A percentile compares a stretch with the other conserved stretches of the same genome.
Conservation (phyloP, 2,113 vertebrate species). For the Colinus virginianus region DNA sequence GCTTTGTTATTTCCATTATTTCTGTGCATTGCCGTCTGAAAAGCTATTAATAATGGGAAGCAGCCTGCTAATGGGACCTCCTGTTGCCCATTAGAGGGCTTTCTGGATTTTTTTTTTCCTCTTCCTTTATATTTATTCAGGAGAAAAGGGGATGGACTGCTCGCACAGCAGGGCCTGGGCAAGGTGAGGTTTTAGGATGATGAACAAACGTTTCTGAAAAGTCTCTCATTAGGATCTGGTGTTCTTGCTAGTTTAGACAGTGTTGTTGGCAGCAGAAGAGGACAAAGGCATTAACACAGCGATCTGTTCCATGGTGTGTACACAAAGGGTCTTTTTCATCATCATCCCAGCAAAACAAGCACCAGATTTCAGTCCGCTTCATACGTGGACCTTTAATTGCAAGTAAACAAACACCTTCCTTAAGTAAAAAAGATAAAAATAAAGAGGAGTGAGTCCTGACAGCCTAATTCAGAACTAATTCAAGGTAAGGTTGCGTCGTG, state of each 20-base stretch:
- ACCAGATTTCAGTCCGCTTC: background rate
- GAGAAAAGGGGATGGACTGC: background rate
- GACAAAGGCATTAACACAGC: background rate
- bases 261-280: background rate
- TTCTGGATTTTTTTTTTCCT: accelerated
- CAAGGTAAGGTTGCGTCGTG: background rate
- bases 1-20: background rate
- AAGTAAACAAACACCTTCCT: background rate
- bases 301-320: background rate
- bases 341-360: background rate
- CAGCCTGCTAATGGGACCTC: background rate
- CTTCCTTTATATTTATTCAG: background rate
- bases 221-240: background rate
- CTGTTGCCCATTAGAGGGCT: background rate
- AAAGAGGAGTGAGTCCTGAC: background rate
- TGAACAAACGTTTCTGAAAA: background rate
- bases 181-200: background rate
- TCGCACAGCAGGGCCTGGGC: background rate
- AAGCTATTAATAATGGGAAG: background rate
- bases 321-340: background rate
- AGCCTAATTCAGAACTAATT: background rate
- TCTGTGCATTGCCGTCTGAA: background rate
- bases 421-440: background rate
- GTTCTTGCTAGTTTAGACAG: background rate
- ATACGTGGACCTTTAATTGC: background rate